Evolutionary conservation across 2,113 vertebrate genomes (phyloP).

Genomic region (Cyprinodon tularosa): DNA sequence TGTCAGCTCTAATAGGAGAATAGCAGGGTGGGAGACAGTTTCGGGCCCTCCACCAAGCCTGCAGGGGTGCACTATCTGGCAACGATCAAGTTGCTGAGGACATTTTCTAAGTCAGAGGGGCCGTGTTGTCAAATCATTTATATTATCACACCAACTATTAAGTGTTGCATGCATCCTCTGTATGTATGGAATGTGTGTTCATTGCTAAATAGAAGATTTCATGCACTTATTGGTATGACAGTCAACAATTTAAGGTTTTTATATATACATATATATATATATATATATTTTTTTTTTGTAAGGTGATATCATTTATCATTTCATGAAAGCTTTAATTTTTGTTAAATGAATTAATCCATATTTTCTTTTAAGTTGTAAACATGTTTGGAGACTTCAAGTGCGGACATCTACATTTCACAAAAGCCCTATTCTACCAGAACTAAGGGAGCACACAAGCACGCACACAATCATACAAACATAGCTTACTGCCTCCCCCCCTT

Average conservation of each 20-base stretch:
- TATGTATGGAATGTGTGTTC: neutral
- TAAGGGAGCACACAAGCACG: neutral
- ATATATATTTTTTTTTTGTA: too few species aligned
- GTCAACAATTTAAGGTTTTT: neutral
- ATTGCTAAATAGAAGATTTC: neutral
- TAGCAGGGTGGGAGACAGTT: slow-evolving; percentile 64
- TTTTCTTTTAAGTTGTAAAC: neutral
- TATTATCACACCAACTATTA: slow-evolving; percentile 44
- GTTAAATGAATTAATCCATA: neutral
- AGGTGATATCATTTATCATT: too few species aligned
- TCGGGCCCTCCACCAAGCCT: slow-evolving; percentile 67
- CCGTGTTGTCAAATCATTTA: slow-evolving; percentile 47
- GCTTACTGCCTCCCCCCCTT: slow-evolving; percentile 9
- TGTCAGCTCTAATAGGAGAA: slow-evolving; percentile 76
- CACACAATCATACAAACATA: neutral
- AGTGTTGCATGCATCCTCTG: slow-evolving; percentile 28
- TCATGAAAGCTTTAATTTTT: neutral
- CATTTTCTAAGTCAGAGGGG: slow-evolving; percentile 50
- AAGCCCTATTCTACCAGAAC: slow-evolving; percentile 23
- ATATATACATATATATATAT: too few species aligned
- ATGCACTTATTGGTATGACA: neutral
- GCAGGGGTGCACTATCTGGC: slow-evolving; percentile 67
- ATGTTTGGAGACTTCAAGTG: slow-evolving; percentile 42
- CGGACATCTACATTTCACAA: slow-evolving; percentile 42
- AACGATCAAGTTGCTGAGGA: slow-evolving; percentile 21